Evolutionary conservation across 1,140 invertebrate species (phyloP).

Genomic region (Forficula auricularia): DNA sequence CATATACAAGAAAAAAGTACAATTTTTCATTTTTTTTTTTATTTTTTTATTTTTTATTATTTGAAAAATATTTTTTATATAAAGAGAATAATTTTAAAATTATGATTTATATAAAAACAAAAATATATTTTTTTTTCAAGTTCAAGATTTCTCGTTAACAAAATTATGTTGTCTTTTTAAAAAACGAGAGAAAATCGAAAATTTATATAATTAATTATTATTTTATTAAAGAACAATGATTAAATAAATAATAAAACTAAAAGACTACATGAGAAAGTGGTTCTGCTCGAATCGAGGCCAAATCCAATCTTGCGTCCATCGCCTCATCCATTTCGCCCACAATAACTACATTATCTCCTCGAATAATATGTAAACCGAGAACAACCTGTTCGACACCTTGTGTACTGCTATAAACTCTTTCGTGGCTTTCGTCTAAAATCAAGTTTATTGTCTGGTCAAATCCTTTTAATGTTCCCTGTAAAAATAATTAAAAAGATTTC

Average conservation of each 20-base stretch:
- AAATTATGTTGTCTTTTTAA: too few relatives aligned
- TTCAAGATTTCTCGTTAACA: too few relatives aligned
- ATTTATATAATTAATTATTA: too few relatives aligned
- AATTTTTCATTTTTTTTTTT: too few relatives aligned
- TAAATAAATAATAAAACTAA: conserved; percentile 30
- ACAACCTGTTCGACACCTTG: conserved; percentile 91
- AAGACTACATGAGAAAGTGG: conserved; percentile 73
- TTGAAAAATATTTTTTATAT: too few relatives aligned
- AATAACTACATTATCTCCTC: conserved; percentile 92
- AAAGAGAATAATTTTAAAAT: too few relatives aligned
- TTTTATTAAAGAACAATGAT: too few relatives aligned
- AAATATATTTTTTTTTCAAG: too few relatives aligned
- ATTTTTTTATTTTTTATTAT: too few relatives aligned
- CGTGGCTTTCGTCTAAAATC: conserved; percentile 93
- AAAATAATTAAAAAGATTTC: conserved; percentile 15
- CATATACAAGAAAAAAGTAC: too few relatives aligned
- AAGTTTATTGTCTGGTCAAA: conserved; percentile 98
- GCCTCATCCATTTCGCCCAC: conserved; percentile 86
- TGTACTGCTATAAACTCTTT: conserved; percentile 82
- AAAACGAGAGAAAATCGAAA: too few relatives aligned
- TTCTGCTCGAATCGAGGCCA: conserved; percentile 72
- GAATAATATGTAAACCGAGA: conserved; percentile 87
- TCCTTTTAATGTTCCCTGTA: conserved; percentile 66
- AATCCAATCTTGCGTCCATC: conserved; percentile 66
- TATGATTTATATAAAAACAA: too few relatives aligned